Conservation (phyloP, 2,888 invertebrate species). For the Amphipyra tragopoginis region DNA sequence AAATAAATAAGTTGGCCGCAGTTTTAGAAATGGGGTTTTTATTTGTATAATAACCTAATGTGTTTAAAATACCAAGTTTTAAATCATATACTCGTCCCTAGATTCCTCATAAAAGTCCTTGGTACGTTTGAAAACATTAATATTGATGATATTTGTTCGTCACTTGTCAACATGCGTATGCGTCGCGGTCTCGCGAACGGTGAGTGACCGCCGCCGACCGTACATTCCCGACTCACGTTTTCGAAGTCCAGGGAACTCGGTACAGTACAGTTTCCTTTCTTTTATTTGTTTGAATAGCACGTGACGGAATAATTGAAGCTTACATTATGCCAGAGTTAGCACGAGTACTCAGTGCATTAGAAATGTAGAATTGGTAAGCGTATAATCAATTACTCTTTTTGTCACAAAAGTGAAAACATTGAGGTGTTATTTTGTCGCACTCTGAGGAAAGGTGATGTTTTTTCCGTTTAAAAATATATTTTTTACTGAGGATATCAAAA, state of each 20-base stretch:
- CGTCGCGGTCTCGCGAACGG: constrained; percentile 50
- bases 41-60: neutral
- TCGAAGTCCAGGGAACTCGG: constrained; percentile 45
- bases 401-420: constrained; percentile 39
- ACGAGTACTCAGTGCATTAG: constrained; percentile 46
- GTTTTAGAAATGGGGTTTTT: constrained; percentile 10
- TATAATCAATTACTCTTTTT: constrained; percentile 24
- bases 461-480: no score
- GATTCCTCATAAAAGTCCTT: constrained; percentile 4
- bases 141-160: constrained; percentile 55
- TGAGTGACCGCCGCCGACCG: constrained; percentile 73
- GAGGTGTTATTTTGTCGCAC: constrained; percentile 1
- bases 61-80: no score
- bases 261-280: constrained; percentile 60
- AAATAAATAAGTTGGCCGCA: constrained; percentile 22
- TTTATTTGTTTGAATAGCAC: constrained; percentile 62
- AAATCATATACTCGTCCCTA: neutral
- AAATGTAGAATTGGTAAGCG: constrained; percentile 57
- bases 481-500: no score
- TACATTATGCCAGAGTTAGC: constrained; percentile 58
- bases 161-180: constrained; percentile 53
- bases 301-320: constrained; percentile 66
- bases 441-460: neutral
- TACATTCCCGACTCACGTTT: constrained; percentile 64
- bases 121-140: constrained; percentile 38